Evolutionary conservation across 2,888 invertebrate genomes (phyloP).

Genomic region (Chironomus tentans): DNA sequence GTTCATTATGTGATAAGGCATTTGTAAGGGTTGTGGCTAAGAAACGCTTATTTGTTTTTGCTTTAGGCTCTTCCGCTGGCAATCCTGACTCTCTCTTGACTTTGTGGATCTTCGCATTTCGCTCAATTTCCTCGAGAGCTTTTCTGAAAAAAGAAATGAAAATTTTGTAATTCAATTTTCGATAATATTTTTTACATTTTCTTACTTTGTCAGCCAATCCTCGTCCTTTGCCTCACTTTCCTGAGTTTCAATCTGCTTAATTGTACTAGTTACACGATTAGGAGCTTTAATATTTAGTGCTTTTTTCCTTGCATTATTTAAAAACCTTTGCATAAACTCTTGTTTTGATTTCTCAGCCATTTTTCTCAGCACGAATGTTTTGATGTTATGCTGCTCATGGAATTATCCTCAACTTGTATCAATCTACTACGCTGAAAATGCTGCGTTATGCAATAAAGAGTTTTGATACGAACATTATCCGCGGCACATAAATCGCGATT

Average conservation of each 20-base stretch:
- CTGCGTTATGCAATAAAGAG: not conserved
- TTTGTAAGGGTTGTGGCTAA: not conserved
- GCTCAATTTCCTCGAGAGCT: constrained; percentile 9
- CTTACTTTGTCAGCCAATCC: constrained; percentile 22
- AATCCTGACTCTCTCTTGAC: constrained; percentile 9
- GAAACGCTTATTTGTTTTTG: constrained; percentile 15
- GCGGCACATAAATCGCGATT: not conserved
- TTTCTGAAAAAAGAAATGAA: constrained; percentile 12
- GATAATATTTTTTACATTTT: not conserved
- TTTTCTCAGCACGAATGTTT: not conserved
- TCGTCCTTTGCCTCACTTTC: not conserved
- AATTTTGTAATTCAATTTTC: not conserved
- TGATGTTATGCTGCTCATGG: not conserved
- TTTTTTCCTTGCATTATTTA: constrained; percentile 4
- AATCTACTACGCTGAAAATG: not conserved
- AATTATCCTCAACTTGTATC: not conserved
- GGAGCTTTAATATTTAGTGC: not conserved
- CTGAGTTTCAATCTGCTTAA: not conserved
- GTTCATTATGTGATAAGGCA: constrained; percentile 1
- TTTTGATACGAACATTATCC: not conserved
- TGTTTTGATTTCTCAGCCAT: not conserved
- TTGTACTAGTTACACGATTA: not conserved
- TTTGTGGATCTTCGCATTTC: not conserved
- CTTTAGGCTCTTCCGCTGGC: constrained; percentile 4
- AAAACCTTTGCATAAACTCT: not conserved